Base-by-base conservation (phyloP, 2,888 invertebrate genomes). In the Xestobium rufovillosum region DNA sequence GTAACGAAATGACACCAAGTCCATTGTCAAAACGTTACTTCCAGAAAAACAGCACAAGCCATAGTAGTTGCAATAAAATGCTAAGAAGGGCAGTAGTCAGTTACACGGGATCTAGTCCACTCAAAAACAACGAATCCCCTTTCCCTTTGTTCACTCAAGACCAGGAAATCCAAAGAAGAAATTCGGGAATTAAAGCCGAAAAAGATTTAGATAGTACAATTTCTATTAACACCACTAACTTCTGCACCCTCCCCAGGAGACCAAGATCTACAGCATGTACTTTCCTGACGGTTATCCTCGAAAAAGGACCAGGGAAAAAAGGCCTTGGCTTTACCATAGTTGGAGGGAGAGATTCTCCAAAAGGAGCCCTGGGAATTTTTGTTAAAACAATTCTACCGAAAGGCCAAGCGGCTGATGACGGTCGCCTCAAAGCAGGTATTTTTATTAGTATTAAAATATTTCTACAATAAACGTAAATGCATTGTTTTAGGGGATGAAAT, bases 241-340 rank as follows among this genome's bases (percentile, higher is more conserved):
- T 83, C 58, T 83, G 83, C 59, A 83, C 83, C 3, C 63, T 83
- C 34, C 83, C 84, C 2, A 67, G 83, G 44, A 69, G 79, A 56
- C 80, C 81, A 4, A 69, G 78, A 43, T 80, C 77, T 14, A 75
- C 78, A 1, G 70, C 78, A 19, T 80, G 80, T 48, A 76, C 78
- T 1, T 80, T 81, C 52, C 77, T 19, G 23, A 83, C 83, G 0
- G 77, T 84, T 11, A 76, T 80, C 4, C 77, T 82, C 55, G 80
- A 84, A 58, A 89, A 89, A 57, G 88, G 87, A 1, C 76, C 77
- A 4, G 83, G 86, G 2, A 84, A 83, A 59, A 88, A 86, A 64
- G 83, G 84, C 1, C 71, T 89, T 17, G 89, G 89, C n/a, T 90
- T 90, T 60, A 88, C 87, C 8, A 87, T 90, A 49, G 89, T 89